These are phyloP conservation scores for Ferrisia virgata DNA, from an alignment of 2,888 invertebrate genomes.

Conservation along the genomic window DNA sequence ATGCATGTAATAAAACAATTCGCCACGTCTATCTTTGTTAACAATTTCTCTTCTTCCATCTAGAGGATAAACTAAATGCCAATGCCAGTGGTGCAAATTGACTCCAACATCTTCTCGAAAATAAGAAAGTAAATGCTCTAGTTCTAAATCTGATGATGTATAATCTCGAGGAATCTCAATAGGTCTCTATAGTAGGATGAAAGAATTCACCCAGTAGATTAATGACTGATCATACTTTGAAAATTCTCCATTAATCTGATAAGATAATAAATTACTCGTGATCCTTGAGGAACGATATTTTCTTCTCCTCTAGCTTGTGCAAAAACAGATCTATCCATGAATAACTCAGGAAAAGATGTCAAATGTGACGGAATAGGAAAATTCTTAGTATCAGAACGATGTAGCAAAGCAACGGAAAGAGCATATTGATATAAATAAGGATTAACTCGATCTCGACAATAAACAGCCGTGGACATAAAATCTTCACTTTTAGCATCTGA, in stretches of 20 bases:
- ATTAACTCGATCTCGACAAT: slow-evolving; percentile 70
- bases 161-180: slow-evolving; percentile 70
- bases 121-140: slow-evolving; percentile 77
- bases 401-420: slow-evolving; percentile 71
- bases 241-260: not conserved
- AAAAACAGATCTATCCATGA: slow-evolving; percentile 68
- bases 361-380: slow-evolving; percentile 69
- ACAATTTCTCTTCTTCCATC: slow-evolving; percentile 60
- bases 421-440: slow-evolving; percentile 78
- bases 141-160: slow-evolving; percentile 70
- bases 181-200: slow-evolving; percentile 57
- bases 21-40: slow-evolving; percentile 72
- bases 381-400: slow-evolving; percentile 68
- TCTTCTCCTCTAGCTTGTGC: slow-evolving; percentile 68
- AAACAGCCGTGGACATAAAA: slow-evolving; percentile 68
- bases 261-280: slow-evolving; percentile 57
- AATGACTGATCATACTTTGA: too few relatives aligned
- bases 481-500: slow-evolving; percentile 71
- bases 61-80: slow-evolving; percentile 84
- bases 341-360: slow-evolving; percentile 78
- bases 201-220: not conserved
- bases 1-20: slow-evolving; percentile 79
- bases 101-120: slow-evolving; percentile 82
- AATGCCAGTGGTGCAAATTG: slow-evolving; percentile 88
- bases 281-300: slow-evolving; percentile 61